A percentile compares a stretch with the other conserved stretches of the same genome.
Conservation (phyloP, 2,797 vertebrate species). For the Phrynocephalus guinanensis region DNA sequence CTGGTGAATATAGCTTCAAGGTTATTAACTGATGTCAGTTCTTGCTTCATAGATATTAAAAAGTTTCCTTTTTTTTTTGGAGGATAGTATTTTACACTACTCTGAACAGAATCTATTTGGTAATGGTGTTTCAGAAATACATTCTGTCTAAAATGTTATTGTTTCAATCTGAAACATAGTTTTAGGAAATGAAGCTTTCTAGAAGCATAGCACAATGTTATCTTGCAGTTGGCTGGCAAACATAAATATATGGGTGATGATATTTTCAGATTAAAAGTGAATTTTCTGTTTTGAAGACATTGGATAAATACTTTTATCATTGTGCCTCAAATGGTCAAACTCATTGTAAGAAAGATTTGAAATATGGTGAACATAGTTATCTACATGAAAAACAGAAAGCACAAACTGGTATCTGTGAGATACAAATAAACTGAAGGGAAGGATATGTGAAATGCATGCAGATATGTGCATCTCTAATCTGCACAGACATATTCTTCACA, state of each 20-base stretch:
- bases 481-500: no score
- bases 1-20: constrained; percentile 55
- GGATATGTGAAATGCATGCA: neutral
- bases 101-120: neutral
- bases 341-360: no score
- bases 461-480: neutral
- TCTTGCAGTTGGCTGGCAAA: neutral
- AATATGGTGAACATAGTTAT: neutral
- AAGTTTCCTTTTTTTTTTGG: neutral
- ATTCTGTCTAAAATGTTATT: neutral
- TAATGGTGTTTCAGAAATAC: neutral
- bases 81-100: neutral
- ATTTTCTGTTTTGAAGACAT: neutral
- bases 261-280: neutral
- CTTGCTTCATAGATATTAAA: constrained; percentile 26
- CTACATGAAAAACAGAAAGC: neutral
- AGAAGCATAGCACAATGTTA: neutral
- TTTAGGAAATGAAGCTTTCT: neutral
- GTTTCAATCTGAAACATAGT: neutral
- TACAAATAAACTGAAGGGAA: neutral
- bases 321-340: neutral
- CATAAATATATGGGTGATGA: neutral
- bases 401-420: neutral
- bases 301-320: neutral
- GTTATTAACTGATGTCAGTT: constrained; percentile 54